Conservation (phyloP, 2,797 vertebrate genomes). For the Alauda arvensis region DNA sequence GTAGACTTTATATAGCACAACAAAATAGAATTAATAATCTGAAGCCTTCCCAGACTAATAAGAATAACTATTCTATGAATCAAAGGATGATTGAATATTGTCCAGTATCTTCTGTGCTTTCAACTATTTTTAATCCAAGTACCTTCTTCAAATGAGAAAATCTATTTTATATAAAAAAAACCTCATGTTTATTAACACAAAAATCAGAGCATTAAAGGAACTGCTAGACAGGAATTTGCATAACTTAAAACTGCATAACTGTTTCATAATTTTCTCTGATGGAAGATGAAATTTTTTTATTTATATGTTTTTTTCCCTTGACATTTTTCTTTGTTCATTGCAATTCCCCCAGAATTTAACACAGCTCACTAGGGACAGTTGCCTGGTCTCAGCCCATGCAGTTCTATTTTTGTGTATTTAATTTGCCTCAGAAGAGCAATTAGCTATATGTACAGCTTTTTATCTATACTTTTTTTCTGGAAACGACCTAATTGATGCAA, state of each 20-base stretch:
- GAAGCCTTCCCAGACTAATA: slow-evolving; percentile 22
- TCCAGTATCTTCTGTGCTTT: neutral
- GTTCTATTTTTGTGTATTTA: slow-evolving; percentile 20
- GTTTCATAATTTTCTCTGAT: neutral
- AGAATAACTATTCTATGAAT: slow-evolving; percentile 17
- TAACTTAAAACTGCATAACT: slow-evolving; percentile 2
- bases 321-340: neutral
- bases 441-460: neutral
- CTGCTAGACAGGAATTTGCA: neutral
- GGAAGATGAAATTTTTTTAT: neutral
- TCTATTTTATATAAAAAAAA: neutral
- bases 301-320: neutral
- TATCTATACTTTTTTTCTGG: neutral
- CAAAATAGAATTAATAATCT: neutral
- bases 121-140: slow-evolving; percentile 4
- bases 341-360: neutral
- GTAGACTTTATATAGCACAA: neutral
- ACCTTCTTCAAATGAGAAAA: slow-evolving; percentile 27
- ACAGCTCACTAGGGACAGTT: neutral
- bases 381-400: neutral
- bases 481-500: neutral
- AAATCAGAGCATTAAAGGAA: slow-evolving; percentile 4
- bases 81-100: slow-evolving; percentile 19
- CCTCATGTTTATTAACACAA: slow-evolving; percentile 22
- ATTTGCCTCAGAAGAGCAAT: slow-evolving; percentile 40